Percentiles rank a stretch among this genome's conserved stretches.
phyloP scores from a whole-genome alignment of 2,113 vertebrate genomes.

The Oreochromis tanganicae region DNA sequence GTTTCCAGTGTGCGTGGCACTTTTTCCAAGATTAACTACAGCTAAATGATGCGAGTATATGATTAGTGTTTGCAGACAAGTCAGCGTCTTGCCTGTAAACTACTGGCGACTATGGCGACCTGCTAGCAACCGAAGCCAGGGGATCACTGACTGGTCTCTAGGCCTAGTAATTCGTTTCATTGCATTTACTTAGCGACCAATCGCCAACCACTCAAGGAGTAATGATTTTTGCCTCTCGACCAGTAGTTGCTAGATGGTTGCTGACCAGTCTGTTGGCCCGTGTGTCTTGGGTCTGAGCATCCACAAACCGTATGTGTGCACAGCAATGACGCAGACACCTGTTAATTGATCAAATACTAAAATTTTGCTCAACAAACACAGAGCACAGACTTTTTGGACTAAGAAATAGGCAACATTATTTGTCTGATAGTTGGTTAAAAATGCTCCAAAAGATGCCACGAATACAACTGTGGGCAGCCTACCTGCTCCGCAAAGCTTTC shows the following conservation, averaged over 20 bases:
- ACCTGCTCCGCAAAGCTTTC: background rate
- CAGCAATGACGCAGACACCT: background rate
- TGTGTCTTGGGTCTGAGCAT: background rate
- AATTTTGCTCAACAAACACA: background rate
- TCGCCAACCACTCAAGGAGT: background rate
- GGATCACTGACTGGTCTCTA: background rate
- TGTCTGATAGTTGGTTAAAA: background rate
- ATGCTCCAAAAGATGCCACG: background rate
- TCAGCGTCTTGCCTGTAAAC: background rate
- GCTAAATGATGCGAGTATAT: background rate
- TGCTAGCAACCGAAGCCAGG: background rate
- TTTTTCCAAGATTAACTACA: background rate
- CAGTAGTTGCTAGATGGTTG: background rate
- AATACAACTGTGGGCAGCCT: background rate
- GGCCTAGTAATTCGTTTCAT: background rate
- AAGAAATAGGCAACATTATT: background rate
- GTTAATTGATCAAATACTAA: background rate
- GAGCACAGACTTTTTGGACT: background rate
- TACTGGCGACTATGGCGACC: background rate
- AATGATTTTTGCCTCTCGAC: background rate
- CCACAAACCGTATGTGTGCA: background rate
- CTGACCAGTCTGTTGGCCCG: fast-evolving
- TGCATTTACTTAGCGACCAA: background rate
- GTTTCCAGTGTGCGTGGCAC: background rate
- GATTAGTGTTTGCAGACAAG: background rate